Percentiles rank a stretch among this genome's conserved stretches.
Evolutionary conservation across 2,797 vertebrate genomes (phyloP).

Genomic region (Poecilia velifera): DNA sequence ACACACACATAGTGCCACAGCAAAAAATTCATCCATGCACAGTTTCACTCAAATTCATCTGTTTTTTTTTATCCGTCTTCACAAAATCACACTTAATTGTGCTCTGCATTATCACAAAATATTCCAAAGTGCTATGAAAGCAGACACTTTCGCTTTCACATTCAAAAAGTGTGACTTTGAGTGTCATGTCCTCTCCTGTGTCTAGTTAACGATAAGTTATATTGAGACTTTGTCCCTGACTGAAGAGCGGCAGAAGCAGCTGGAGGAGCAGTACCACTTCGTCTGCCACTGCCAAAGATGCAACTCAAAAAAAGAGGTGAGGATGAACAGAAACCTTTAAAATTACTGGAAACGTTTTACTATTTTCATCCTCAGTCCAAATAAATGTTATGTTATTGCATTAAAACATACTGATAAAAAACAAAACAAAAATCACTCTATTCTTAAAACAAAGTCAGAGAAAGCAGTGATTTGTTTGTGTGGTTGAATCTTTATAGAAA

Average conservation of each 20-base stretch:
- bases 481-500: constrained; percentile 4
- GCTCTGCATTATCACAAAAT: not conserved
- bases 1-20: constrained; percentile 1
- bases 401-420: not conserved
- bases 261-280: constrained; percentile 74
- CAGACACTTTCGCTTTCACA: not conserved
- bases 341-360: not conserved
- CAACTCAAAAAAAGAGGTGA: constrained; percentile 56
- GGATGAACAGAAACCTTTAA: constrained; percentile 15
- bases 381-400: not conserved
- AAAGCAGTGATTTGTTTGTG: not conserved
- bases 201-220: constrained; percentile 73
- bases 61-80: not conserved
- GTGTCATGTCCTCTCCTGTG: constrained; percentile 14
- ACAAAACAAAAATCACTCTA: not conserved
- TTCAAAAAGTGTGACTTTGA: not conserved
- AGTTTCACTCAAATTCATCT: constrained; percentile 10
- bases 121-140: not conserved
- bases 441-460: not conserved
- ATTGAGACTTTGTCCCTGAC: constrained; percentile 60
- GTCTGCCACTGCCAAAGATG: constrained; percentile 69
- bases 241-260: constrained; percentile 65
- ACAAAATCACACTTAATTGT: not conserved
- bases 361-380: not conserved
- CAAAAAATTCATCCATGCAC: constrained; percentile 1